Percentiles rank a stretch among this genome's conserved stretches.
phyloP scores from a whole-genome alignment of 2,113 vertebrate species.

The Crotalus horridus region DNA sequence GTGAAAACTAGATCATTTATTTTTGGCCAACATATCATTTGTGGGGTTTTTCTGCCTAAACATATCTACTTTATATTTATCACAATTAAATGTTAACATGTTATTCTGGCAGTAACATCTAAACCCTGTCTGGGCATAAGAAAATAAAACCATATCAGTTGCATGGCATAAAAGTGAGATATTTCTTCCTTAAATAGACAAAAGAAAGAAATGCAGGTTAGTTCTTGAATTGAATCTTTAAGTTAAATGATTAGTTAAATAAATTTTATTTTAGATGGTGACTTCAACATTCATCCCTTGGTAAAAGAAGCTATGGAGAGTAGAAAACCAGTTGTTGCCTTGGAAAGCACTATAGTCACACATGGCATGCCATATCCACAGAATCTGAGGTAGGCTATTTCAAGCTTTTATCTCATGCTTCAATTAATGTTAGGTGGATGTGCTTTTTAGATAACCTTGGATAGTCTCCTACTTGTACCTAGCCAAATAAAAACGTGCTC shows the following conservation, averaged over 20 bases:
- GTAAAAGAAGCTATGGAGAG: slow-evolving; percentile 77
- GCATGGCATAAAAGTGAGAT: neutral
- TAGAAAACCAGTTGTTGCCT: slow-evolving; percentile 79
- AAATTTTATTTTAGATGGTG: slow-evolving; percentile 62
- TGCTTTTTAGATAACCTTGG: neutral
- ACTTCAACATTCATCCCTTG: slow-evolving; percentile 75
- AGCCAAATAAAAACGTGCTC: neutral
- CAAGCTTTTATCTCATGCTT: neutral
- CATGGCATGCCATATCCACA: slow-evolving; percentile 89
- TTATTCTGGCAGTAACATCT: neutral
- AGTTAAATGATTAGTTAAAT: neutral
- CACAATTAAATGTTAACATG: neutral
- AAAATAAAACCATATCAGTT: neutral
- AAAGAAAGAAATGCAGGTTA: neutral
- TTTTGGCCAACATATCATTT: neutral
- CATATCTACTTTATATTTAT: neutral
- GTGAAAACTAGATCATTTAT: neutral
- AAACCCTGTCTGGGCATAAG: neutral
- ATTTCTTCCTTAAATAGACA: neutral
- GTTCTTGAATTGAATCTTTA: neutral
- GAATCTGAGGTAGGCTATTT: slow-evolving; percentile 77
- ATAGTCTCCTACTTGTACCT: neutral
- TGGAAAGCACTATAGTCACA: slow-evolving; percentile 89
- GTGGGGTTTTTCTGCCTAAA: neutral
- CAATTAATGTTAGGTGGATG: neutral